phyloP scores from a whole-genome alignment of 2,888 invertebrate genomes.

The Trissoscelio sp. region DNA sequence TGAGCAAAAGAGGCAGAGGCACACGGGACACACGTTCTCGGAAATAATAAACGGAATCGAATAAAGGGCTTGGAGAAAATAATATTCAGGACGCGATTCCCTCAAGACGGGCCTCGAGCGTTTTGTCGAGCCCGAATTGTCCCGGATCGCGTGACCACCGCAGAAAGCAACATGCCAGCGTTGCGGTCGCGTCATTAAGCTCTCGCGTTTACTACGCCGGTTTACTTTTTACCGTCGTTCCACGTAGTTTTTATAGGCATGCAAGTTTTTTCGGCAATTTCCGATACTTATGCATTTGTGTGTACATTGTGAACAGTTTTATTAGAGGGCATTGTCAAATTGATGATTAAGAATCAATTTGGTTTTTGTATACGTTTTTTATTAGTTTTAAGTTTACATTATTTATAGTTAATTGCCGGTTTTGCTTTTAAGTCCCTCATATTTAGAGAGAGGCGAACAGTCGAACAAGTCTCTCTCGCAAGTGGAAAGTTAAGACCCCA shows the following conservation, averaged over 20 bases:
- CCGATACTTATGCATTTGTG: background rate
- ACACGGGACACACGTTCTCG: constrained; percentile 43
- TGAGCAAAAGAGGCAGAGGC: no score
- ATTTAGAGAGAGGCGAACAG: no score
- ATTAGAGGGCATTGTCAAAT: no score
- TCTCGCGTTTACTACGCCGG: constrained; percentile 11
- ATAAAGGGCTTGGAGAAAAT: constrained; percentile 21
- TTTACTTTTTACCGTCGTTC: constrained; percentile 26
- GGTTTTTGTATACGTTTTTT: no score
- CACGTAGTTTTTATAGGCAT: background rate
- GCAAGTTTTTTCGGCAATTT: background rate
- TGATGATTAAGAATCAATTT: no score
- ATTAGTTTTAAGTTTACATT: no score
- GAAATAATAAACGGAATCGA: constrained; percentile 44
- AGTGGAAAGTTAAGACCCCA: no score
- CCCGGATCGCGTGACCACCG: constrained; percentile 33
- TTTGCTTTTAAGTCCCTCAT: no score
- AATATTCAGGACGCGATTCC: constrained; percentile 22
- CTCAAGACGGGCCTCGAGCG: constrained; percentile 2
- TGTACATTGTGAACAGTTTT: background rate
- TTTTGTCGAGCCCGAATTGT: constrained; percentile 30
- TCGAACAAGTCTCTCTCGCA: no score
- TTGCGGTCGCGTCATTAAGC: constrained; percentile 38
- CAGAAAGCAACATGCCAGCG: constrained; percentile 10
- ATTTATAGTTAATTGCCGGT: no score